A percentile compares a stretch with the other conserved stretches of the same genome.
Conservation (phyloP, 2,797 vertebrate genomes). For the Delichon dasypus region DNA sequence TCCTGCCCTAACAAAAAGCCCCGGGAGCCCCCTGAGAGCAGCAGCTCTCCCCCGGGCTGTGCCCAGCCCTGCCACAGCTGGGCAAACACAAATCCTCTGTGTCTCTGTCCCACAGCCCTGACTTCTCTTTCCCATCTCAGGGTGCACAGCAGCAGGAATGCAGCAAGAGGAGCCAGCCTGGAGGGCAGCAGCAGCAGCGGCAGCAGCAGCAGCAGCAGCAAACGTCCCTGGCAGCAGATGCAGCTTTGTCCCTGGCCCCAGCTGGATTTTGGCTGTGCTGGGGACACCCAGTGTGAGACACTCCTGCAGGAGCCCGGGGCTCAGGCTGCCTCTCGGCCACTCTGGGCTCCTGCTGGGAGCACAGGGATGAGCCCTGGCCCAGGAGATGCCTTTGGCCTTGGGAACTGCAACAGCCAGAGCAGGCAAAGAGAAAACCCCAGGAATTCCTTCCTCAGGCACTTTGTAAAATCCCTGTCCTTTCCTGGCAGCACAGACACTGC, state of each 20-base stretch:
- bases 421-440: not conserved
- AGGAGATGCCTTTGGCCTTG: not conserved
- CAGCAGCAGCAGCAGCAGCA: not conserved
- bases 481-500: not conserved
- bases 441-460: too few species aligned
- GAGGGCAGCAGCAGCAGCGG: not conserved
- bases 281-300: fast-evolving
- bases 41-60: not conserved
- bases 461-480: not conserved
- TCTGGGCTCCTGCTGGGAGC: not conserved
- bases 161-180: not conserved
- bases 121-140: not conserved
- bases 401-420: fast-evolving
- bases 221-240: not conserved
- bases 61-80: not conserved
- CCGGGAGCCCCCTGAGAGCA: not conserved
- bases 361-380: not conserved
- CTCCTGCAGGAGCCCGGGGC: not conserved
- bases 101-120: not conserved
- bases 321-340: not conserved
- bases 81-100: not conserved
- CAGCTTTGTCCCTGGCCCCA: not conserved
- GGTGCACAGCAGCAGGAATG: not conserved
- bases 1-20: not conserved
- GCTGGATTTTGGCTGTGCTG: not conserved